Conservation (phyloP, 1,140 invertebrate species). For the Acromyrmex heyeri region DNA sequence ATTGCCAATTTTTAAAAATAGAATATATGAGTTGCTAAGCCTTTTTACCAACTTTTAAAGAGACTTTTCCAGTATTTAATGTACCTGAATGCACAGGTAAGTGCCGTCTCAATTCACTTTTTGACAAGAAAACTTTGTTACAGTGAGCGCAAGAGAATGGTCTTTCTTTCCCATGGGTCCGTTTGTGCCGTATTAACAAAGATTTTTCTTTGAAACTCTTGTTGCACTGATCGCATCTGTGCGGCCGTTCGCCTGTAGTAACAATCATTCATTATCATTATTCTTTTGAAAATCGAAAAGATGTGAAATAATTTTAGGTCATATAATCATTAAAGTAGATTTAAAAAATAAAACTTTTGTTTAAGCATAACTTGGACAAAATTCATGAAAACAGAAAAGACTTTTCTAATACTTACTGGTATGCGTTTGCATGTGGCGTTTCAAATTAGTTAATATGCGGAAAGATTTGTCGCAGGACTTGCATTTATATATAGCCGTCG, state of each 20-base stretch:
- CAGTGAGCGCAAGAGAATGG: constrained; percentile 84
- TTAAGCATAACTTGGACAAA: not conserved
- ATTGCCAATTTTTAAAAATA: no score
- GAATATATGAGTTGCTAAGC: no score
- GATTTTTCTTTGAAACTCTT: constrained; percentile 84
- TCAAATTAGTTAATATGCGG: constrained; percentile 80
- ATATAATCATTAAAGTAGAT: not conserved
- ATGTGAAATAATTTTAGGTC: not conserved
- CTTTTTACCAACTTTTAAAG: no score
- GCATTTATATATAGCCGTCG: constrained; percentile 76
- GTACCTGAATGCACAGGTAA: constrained; percentile 82
- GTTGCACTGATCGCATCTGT: constrained; percentile 81
- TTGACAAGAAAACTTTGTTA: constrained; percentile 81
- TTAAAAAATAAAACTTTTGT: constrained; percentile 30
- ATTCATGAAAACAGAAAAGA: not conserved
- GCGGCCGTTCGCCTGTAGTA: constrained; percentile 80
- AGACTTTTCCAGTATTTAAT: not conserved
- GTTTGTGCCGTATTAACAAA: constrained; percentile 81
- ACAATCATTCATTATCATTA: not conserved
- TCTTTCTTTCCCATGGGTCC: constrained; percentile 82
- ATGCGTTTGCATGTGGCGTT: constrained; percentile 82
- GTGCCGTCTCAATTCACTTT: constrained; percentile 84
- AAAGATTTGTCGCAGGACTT: constrained; percentile 82
- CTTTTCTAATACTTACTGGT: constrained; percentile 76
- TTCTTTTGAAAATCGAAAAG: not conserved